Evolutionary conservation across 2,797 vertebrate genomes (phyloP).

Genomic region (Anas bahamensis): DNA sequence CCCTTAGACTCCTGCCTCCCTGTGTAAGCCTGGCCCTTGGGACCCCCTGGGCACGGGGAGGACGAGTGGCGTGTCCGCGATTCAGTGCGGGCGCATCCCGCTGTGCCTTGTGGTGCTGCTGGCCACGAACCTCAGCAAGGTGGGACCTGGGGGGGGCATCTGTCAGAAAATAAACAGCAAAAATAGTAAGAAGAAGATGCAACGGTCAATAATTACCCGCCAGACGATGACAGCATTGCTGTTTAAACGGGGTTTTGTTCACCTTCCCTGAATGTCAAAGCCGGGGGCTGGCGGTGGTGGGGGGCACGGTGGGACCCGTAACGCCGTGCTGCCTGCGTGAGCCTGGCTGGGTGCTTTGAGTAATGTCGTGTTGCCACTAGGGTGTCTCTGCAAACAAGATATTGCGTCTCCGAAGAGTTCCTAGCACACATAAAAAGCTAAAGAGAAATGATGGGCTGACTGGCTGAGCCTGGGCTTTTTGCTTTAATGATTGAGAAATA

Average conservation of each 20-base stretch:
- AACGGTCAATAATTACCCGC: neutral
- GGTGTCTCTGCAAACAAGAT: slow-evolving; percentile 67
- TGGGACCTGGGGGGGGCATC: neutral
- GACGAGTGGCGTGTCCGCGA: fast-evolving
- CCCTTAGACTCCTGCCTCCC: neutral
- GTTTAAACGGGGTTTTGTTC: neutral
- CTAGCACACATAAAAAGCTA: slow-evolving; percentile 57
- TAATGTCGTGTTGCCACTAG: slow-evolving; percentile 53
- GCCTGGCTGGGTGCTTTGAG: slow-evolving; percentile 43
- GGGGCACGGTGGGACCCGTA: neutral
- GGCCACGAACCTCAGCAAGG: neutral
- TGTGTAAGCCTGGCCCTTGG: neutral
- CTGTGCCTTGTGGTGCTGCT: neutral
- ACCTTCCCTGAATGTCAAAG: neutral
- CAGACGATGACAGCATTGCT: neutral
- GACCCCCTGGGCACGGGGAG: neutral
- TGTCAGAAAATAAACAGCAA: neutral
- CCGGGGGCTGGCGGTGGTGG: fast-evolving
- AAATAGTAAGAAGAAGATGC: neutral
- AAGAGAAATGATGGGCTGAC: slow-evolving; percentile 67
- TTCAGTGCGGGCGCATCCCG: neutral
- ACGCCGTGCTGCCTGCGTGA: neutral
- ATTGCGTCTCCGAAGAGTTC: slow-evolving; percentile 63
- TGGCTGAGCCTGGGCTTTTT: slow-evolving; percentile 48
- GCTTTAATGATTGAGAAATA: slow-evolving; percentile 74